phyloP scores from a whole-genome alignment of 2,888 invertebrate genomes.

The Hyposoter didymator region DNA sequence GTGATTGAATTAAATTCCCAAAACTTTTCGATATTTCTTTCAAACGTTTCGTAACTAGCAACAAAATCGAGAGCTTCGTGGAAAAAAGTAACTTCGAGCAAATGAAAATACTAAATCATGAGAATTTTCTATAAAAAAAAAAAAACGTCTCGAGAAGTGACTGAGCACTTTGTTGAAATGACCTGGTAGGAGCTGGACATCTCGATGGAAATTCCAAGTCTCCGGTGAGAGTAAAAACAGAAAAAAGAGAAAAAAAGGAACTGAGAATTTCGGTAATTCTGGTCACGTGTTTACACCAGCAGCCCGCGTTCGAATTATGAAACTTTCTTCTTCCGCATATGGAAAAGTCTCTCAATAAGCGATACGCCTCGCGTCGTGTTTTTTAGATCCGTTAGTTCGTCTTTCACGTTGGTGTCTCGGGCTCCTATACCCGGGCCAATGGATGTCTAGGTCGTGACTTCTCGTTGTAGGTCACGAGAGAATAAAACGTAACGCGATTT shows the following conservation, averaged over 20 bases:
- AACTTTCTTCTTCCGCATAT: slow-evolving; percentile 65
- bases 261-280: slow-evolving; percentile 29
- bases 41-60: neutral
- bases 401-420: slow-evolving; percentile 26
- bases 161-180: slow-evolving; percentile 11
- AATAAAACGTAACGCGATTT: slow-evolving; percentile 12
- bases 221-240: neutral
- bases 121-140: neutral
- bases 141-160: neutral
- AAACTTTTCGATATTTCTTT: neutral
- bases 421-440: neutral
- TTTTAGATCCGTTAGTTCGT: slow-evolving; percentile 50
- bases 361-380: slow-evolving; percentile 38
- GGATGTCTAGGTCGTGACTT: slow-evolving; percentile 77
- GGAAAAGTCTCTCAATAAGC: slow-evolving; percentile 64
- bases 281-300: slow-evolving; percentile 49
- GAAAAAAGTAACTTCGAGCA: neutral
- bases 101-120: neutral
- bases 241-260: slow-evolving; percentile 10
- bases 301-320: slow-evolving; percentile 52
- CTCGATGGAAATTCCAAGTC: slow-evolving; percentile 53
- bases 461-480: slow-evolving; percentile 69
- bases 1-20: neutral
- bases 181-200: slow-evolving; percentile 3
- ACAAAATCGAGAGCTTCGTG: neutral